phyloP scores from a whole-genome alignment of 2,888 invertebrate species.

The Nemurella pictetii region DNA sequence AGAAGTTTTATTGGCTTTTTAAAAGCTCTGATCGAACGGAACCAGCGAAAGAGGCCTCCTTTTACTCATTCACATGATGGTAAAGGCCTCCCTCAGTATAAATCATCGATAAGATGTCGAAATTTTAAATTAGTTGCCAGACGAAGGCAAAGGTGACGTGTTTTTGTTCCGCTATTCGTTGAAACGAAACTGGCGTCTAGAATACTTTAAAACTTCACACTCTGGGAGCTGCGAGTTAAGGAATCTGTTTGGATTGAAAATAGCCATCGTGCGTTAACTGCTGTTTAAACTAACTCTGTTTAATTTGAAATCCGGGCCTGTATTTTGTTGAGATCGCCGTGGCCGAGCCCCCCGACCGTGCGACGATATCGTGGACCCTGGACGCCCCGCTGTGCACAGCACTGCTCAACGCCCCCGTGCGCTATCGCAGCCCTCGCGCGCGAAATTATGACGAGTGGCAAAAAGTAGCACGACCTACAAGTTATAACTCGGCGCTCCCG shows the following conservation, averaged over 20 bases:
- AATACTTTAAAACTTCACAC: neutral
- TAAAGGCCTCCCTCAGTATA: no score
- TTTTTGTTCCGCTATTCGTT: no score
- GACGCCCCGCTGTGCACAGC: neutral
- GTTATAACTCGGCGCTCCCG: neutral
- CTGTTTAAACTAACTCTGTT: neutral
- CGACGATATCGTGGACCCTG: neutral
- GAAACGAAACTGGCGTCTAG: no score
- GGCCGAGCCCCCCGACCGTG: neutral
- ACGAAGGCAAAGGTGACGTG: no score
- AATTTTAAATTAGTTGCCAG: no score
- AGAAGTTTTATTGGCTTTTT: neutral
- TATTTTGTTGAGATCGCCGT: neutral
- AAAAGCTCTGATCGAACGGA: no score
- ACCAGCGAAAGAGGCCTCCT: no score
- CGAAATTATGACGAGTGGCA: neutral
- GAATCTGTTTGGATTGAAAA: neutral
- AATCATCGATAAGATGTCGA: no score
- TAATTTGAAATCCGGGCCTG: neutral
- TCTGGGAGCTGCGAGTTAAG: neutral
- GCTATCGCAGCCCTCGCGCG: no score
- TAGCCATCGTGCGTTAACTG: neutral
- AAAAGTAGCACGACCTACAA: neutral
- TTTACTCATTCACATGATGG: no score
- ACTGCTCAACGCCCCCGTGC: neutral